These are phyloP conservation scores for Rhincodon typus DNA, from an alignment of 2,797 vertebrate species.

Conservation along the genomic window DNA sequence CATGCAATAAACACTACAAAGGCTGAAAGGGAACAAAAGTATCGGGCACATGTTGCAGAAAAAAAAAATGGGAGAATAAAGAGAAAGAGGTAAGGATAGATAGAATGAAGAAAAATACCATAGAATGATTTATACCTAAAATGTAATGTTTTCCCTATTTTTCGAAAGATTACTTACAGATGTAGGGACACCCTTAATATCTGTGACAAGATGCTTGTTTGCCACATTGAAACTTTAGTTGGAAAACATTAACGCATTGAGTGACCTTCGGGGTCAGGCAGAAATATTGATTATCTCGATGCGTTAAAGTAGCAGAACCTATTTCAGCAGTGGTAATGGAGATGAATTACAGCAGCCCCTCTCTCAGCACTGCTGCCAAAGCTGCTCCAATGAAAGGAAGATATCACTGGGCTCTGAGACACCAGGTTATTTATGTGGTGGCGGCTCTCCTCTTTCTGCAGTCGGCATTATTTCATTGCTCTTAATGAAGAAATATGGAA, in stretches of 20 bases:
- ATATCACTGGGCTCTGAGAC: background rate
- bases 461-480: background rate
- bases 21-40: background rate
- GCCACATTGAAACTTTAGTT: background rate
- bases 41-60: background rate
- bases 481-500: constrained; percentile 14
- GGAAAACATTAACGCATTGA: constrained; percentile 20
- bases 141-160: background rate
- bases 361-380: constrained; percentile 44
- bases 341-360: constrained; percentile 56
- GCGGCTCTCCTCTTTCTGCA: background rate
- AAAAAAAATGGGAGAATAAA: background rate
- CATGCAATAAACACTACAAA: background rate
- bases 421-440: background rate
- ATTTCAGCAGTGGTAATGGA: constrained; percentile 59
- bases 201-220: background rate
- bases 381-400: background rate
- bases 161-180: background rate
- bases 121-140: background rate
- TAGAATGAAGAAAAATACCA: background rate
- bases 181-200: background rate
- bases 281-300: constrained; percentile 57
- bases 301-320: constrained; percentile 53
- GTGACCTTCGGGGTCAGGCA: constrained; percentile 39
- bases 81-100: background rate